Base-by-base conservation (phyloP, 2,113 vertebrate genomes). In the Planiliza haematocheilus region DNA sequence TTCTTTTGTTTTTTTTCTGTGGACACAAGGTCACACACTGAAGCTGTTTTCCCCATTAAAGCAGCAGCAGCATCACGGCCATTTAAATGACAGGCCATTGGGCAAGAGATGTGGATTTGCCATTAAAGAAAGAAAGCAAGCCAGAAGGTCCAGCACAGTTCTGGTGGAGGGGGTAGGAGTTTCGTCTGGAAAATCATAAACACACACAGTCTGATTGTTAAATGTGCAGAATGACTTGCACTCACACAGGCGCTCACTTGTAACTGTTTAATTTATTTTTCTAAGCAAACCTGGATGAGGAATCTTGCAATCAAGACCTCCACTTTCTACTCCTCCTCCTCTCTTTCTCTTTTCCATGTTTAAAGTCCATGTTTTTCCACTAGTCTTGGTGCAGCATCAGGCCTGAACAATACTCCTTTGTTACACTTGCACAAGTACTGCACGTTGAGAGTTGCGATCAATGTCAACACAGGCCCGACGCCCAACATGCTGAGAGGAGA, bases 251-350 rank as follows among this genome's bases (percentile, higher is more conserved):
- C 65, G 56, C 79, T n/a, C 14, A 21, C 65, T 9, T 30, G 38
- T 62, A 69, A 43, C 61, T 1, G 48, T 37, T 71, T 51, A 10
- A 84, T 91, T 88, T 87, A 84, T 86, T 90, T 90, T 65, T 82
- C 79, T 83, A 74, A 30, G 77, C 75, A 84, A 85, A 79, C 63
- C 76, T 89, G 74, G 87, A 87, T 1, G 52, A 74, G 4, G 65
- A 82, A 69, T 83, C 79, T 85, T 87, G 80, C 84, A 89, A 91
- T 92, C 86, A 88, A 81, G 87, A 50, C 59, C 69, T 59, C 72
- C 59, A 14, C 70, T 50, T 64, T 63, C 13, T 66, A 30, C 49
- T 24, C 7, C 17, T 14, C 7, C 38, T 50, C 21, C 43, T 43
- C 42, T 55, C 30, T 14, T 39, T 43, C 45, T 20, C 21, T 63